A percentile compares a stretch with the other conserved stretches of the same genome.
Evolutionary conservation across 35 echinoderm and acorn worm genomes (phyloP).

Genomic region (Acanthaster planci): DNA sequence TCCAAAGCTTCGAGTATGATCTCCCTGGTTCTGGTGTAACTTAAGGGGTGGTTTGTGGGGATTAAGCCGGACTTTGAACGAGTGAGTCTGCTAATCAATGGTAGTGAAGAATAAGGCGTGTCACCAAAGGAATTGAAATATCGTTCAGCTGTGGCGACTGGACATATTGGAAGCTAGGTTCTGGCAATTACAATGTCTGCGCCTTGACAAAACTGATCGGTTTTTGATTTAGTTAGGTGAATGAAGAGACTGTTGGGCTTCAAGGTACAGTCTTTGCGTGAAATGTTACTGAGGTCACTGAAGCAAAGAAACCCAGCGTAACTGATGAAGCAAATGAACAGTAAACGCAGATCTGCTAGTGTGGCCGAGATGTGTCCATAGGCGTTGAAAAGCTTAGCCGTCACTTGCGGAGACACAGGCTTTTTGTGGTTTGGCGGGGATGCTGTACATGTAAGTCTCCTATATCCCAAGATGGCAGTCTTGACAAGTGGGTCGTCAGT

Average conservation of each 20-base stretch:
- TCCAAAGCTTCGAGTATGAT: neutral
- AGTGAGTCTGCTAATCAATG: neutral
- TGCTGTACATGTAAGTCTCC: no score
- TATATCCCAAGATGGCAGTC: no score
- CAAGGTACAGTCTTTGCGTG: neutral
- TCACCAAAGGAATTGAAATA: neutral
- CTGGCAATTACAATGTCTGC: neutral
- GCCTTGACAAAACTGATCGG: constrained; percentile 9
- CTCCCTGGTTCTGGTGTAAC: constrained; percentile 18
- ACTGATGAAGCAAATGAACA: neutral
- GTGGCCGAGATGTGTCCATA: neutral
- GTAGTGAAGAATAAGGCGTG: neutral
- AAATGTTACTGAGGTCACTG: neutral
- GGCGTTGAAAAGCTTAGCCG: neutral
- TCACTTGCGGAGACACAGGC: neutral
- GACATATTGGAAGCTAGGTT: constrained; percentile 9
- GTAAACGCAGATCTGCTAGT: neutral
- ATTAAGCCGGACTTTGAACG: neutral
- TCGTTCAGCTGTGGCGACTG: neutral
- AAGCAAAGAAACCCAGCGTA: constrained; percentile 31
- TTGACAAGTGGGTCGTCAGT: neutral
- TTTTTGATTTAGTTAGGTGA: neutral
- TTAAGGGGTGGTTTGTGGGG: neutral
- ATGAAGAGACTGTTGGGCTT: neutral
- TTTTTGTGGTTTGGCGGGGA: neutral